phyloP scores from a whole-genome alignment of 2,113 vertebrate genomes.

The Podocnemis expansa region DNA sequence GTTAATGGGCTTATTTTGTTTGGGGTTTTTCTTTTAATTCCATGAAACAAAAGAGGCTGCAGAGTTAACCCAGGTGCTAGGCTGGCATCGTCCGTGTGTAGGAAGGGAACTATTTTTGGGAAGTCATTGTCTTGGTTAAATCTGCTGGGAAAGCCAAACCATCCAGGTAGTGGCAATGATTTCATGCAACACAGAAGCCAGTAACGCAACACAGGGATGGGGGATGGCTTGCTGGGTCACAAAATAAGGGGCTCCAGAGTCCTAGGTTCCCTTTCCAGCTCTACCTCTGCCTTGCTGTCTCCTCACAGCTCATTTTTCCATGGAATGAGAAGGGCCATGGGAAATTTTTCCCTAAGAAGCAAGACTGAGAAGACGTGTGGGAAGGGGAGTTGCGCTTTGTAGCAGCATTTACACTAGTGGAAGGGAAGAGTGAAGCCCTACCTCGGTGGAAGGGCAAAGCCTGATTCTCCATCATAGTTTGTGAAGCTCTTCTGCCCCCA shows the following conservation, averaged over 20 bases:
- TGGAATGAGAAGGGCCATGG: not conserved
- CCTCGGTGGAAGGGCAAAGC: not conserved
- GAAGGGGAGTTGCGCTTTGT: not conserved
- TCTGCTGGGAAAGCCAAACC: not conserved
- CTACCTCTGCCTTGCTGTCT: not conserved
- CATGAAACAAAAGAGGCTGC: conserved; percentile 6
- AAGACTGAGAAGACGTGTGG: not conserved
- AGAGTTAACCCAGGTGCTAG: accelerated
- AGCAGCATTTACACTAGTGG: not conserved
- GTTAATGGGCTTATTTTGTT: not conserved
- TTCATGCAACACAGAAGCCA: not conserved
- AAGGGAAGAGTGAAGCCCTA: not conserved
- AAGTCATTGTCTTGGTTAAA: not conserved
- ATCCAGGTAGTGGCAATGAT: not conserved
- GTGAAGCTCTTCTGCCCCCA: no score
- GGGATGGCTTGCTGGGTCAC: not conserved
- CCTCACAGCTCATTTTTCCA: not conserved
- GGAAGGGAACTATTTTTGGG: not conserved
- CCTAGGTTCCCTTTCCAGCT: not conserved
- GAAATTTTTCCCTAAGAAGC: not conserved
- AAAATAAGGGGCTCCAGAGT: not conserved
- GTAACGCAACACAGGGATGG: not conserved
- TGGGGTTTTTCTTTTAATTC: not conserved
- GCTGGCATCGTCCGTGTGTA: not conserved
- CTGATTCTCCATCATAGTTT: not conserved